Conservation (phyloP, 2,113 vertebrate species). For the Cephalophus harveyi region DNA sequence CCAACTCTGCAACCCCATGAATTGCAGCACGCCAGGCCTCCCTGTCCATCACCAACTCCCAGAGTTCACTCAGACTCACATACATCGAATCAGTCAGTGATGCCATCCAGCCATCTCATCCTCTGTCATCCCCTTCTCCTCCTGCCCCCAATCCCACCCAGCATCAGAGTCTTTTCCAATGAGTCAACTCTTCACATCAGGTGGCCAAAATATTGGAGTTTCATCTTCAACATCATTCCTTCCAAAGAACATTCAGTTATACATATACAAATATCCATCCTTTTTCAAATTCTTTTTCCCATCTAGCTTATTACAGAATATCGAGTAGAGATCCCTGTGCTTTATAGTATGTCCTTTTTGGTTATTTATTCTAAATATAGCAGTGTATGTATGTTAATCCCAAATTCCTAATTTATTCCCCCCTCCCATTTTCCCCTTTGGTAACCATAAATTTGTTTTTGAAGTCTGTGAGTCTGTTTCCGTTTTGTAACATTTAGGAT, state of each 20-base stretch:
- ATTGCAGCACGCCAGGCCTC: no score
- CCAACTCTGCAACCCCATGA: no score
- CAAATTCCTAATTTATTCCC: neutral
- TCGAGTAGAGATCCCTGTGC: neutral
- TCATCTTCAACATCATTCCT: no score
- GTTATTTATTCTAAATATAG: neutral
- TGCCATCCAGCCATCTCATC: no score
- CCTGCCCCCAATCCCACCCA: no score
- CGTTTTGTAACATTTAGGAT: neutral
- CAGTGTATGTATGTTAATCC: neutral
- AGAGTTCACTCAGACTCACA: no score
- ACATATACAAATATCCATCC: neutral
- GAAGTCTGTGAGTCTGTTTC: neutral
- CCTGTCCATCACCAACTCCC: no score
- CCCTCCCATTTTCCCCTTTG: neutral
- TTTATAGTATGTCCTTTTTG: neutral
- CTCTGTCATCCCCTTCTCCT: no score
- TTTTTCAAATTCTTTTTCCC: neutral
- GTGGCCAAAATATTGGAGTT: no score
- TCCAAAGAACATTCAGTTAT: neutral
- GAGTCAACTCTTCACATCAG: no score
- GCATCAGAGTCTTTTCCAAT: no score
- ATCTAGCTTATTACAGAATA: neutral
- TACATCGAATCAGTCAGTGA: rapidly evolving
- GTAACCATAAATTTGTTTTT: neutral